phyloP scores from a whole-genome alignment of 2,888 invertebrate genomes.

The Mythimna vitellina region DNA sequence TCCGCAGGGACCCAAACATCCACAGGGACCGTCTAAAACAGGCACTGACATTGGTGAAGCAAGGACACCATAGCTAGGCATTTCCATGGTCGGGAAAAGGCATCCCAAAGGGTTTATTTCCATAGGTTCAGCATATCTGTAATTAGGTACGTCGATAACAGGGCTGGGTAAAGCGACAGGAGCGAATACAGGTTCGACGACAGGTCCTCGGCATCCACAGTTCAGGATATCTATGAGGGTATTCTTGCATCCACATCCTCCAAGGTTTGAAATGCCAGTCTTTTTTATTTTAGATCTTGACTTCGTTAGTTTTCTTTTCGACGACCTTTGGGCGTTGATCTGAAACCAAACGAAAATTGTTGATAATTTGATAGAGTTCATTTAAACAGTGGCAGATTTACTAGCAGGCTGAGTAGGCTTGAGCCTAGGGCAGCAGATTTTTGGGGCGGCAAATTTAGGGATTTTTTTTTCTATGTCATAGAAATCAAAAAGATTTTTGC shows the following conservation, averaged over 20 bases:
- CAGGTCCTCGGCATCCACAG: slow-evolving; percentile 50
- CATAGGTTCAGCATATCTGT: slow-evolving; percentile 49
- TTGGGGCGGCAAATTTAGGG: too few relatives aligned
- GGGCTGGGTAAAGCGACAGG: slow-evolving; percentile 29
- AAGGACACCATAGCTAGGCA: slow-evolving; percentile 34
- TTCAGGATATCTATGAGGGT: slow-evolving; percentile 49
- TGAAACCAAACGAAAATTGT: slow-evolving; percentile 33
- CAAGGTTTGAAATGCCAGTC: slow-evolving; percentile 26
- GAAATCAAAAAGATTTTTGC: too few relatives aligned
- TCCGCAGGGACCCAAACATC: slow-evolving; percentile 23
- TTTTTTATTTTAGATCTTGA: slow-evolving; percentile 45
- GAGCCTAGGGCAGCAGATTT: too few relatives aligned
- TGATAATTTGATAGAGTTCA: not conserved
- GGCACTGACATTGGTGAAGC: slow-evolving; percentile 32
- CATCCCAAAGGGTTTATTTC: slow-evolving; percentile 54
- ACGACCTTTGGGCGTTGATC: slow-evolving; percentile 46
- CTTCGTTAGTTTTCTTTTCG: slow-evolving; percentile 48
- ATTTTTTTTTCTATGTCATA: too few relatives aligned
- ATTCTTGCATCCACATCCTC: slow-evolving; percentile 56
- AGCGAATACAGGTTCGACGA: slow-evolving; percentile 40
- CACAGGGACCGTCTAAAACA: slow-evolving; percentile 48
- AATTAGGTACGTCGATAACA: slow-evolving; percentile 57
- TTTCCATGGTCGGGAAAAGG: slow-evolving; percentile 53
- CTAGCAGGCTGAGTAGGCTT: too few relatives aligned
- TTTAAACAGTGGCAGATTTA: too few relatives aligned